These are phyloP conservation scores for Diarsia mendica DNA, from an alignment of 2,888 invertebrate species.

Conservation along the genomic window DNA sequence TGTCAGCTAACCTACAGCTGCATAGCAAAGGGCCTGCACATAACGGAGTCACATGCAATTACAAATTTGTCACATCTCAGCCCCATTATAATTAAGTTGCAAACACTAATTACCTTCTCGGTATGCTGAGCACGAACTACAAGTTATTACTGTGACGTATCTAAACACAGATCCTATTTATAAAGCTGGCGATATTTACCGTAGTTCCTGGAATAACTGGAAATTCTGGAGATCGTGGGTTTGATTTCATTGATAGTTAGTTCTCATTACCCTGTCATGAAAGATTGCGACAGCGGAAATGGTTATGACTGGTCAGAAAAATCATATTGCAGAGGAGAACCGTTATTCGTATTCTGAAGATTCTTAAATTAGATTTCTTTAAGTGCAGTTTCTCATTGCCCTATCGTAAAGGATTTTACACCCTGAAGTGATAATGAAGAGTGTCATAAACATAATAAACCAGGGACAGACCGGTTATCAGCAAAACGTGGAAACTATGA, in stretches of 20 bases:
- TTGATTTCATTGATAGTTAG: background rate
- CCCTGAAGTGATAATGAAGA: background rate
- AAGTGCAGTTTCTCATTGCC: background rate
- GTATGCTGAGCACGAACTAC: constrained; percentile 38
- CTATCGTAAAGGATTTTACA: background rate
- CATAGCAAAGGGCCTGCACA: constrained; percentile 8
- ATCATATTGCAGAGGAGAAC: background rate
- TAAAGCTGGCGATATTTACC: constrained; percentile 26
- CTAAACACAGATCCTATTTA: constrained; percentile 35
- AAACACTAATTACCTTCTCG: constrained; percentile 34
- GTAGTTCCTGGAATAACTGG: constrained; percentile 10
- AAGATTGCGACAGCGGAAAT: background rate
- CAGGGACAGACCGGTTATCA: background rate
- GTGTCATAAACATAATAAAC: background rate
- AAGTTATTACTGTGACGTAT: constrained; percentile 33
- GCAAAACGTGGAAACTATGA: background rate
- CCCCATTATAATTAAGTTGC: constrained; percentile 46
- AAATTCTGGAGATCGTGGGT: constrained; percentile 5
- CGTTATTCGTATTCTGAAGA: background rate
- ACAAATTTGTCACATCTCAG: constrained; percentile 54
- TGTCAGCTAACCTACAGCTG: background rate
- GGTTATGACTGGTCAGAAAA: background rate
- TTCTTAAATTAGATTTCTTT: background rate
- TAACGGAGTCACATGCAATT: constrained; percentile 35
- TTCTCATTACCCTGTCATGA: background rate